Evolutionary conservation across 2,797 vertebrate species (phyloP).

Genomic region (Chrosomus eos): DNA sequence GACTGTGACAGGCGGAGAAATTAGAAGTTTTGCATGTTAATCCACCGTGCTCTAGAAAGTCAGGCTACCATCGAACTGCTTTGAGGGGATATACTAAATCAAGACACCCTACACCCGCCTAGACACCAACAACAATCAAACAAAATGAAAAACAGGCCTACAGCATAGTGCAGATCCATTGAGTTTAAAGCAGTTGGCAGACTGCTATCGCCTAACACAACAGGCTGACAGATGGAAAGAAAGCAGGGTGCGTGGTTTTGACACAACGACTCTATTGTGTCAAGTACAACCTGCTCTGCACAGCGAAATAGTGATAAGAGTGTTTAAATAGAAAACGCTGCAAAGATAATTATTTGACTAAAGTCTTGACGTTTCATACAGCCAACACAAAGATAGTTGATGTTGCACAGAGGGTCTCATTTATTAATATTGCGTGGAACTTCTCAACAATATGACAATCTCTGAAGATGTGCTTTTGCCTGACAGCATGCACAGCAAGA

Average conservation of each 20-base stretch:
- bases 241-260: conserved; percentile 12
- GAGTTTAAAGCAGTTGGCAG: conserved; percentile 49
- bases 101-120: conserved; percentile 59
- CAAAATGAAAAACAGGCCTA: conserved; percentile 53
- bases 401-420: background rate
- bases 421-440: background rate
- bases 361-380: background rate
- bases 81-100: conserved; percentile 73
- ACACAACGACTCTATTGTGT: conserved; percentile 1
- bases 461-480: background rate
- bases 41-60: conserved; percentile 76
- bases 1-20: conserved; percentile 83
- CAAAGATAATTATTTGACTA: background rate
- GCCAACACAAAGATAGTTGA: background rate
- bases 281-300: background rate
- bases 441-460: too few relatives aligned
- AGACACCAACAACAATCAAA: conserved; percentile 62
- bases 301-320: background rate
- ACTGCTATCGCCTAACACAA: conserved; percentile 10
- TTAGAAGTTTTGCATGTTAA: conserved; percentile 80
- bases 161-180: conserved; percentile 56
- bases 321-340: background rate
- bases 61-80: conserved; percentile 75
- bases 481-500: background rate
- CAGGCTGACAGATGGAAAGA: conserved; percentile 15